Evolutionary conservation across 2,797 vertebrate species (phyloP).

Genomic region (Anableps anableps): DNA sequence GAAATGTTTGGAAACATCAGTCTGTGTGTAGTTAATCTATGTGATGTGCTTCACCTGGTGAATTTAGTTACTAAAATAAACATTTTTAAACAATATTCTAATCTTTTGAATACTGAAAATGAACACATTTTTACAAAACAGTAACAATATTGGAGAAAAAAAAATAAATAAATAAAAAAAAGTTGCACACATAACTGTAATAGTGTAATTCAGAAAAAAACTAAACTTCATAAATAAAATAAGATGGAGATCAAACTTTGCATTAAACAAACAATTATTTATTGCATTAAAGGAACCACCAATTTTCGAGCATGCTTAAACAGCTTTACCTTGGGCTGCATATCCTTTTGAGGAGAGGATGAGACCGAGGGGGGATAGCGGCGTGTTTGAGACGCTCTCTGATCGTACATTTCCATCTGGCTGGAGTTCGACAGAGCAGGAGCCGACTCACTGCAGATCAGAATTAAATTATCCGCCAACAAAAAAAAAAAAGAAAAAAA

Average conservation of each 20-base stretch:
- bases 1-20: neutral
- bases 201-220: too few relatives aligned
- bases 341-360: constrained; percentile 95
- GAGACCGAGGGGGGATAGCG: constrained; percentile 92
- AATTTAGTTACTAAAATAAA: neutral
- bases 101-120: neutral
- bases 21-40: neutral
- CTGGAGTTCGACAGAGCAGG: constrained; percentile 90
- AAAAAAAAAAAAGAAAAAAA: neutral
- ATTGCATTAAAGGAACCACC: neutral
- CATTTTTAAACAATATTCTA: neutral
- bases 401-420: constrained; percentile 95
- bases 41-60: neutral
- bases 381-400: constrained; percentile 90
- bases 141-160: neutral
- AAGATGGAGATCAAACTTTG: neutral
- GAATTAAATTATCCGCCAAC: constrained; percentile 10
- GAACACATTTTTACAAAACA: neutral
- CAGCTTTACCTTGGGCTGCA: constrained; percentile 90
- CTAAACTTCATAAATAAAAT: neutral
- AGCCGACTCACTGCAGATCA: constrained; percentile 86
- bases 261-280: too few relatives aligned
- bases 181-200: neutral
- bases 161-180: too few relatives aligned
- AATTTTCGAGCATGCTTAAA: neutral